phyloP scores from a whole-genome alignment of 2,888 invertebrate genomes.

The Erebia epiphron region DNA sequence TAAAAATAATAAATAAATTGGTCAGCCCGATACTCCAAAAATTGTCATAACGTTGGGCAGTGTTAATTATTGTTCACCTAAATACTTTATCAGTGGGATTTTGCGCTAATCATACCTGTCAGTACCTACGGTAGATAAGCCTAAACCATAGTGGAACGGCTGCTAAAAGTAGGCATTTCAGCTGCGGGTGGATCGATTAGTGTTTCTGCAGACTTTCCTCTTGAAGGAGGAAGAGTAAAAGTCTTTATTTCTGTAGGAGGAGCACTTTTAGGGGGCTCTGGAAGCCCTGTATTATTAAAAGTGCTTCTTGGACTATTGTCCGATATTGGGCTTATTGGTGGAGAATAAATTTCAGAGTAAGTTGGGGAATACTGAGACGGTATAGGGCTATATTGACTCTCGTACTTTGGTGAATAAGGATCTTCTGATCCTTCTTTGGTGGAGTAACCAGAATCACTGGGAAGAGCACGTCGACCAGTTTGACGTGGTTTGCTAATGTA shows the following conservation, averaged over 20 bases:
- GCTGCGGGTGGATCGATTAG: constrained; percentile 69
- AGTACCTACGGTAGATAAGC: constrained; percentile 3
- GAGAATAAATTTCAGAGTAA: constrained; percentile 79
- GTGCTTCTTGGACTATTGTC: constrained; percentile 72
- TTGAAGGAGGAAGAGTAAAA: constrained; percentile 69
- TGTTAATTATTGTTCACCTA: constrained; percentile 26
- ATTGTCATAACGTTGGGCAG: constrained; percentile 42
- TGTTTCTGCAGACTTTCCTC: constrained; percentile 74
- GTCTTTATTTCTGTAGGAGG: constrained; percentile 71
- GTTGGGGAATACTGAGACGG: constrained; percentile 76
- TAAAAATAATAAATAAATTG: constrained; percentile 18
- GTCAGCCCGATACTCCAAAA: constrained; percentile 36
- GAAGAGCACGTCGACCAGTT: constrained; percentile 81
- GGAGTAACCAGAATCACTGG: constrained; percentile 77
- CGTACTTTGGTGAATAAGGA: constrained; percentile 68
- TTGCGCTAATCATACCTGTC: constrained; percentile 6
- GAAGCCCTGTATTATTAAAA: constrained; percentile 66
- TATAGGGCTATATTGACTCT: constrained; percentile 71
- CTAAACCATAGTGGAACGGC: constrained; percentile 77
- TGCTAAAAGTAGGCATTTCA: constrained; percentile 68
- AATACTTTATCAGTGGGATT: constrained; percentile 44
- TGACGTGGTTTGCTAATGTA: constrained; percentile 83
- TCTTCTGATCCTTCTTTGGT: constrained; percentile 74
- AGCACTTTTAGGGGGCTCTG: constrained; percentile 72
- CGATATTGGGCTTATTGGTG: constrained; percentile 74